These are phyloP conservation scores for Serrognathus titanus DNA, from an alignment of 2,888 invertebrate species.

Conservation along the genomic window DNA sequence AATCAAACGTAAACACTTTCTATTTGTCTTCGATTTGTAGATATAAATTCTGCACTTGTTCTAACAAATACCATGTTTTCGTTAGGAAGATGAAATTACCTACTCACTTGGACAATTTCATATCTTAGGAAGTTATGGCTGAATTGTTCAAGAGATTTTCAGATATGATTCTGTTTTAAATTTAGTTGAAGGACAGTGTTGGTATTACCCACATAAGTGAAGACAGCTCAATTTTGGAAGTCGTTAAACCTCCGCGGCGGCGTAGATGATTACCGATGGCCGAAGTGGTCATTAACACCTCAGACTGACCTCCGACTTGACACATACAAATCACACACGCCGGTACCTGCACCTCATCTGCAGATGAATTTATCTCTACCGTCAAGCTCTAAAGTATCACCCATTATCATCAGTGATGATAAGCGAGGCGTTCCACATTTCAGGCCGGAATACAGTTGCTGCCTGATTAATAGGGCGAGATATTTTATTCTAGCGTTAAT, in stretches of 20 bases:
- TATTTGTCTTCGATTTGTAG: no score
- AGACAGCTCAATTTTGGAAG: conserved; percentile 18
- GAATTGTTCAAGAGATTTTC: no score
- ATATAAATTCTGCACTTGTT: no score
- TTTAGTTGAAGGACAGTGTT: no score
- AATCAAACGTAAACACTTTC: no score
- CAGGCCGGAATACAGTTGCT: conserved; percentile 32
- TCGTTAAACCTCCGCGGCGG: conserved; percentile 9
- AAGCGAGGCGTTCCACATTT: conserved; percentile 31
- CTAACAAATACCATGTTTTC: no score
- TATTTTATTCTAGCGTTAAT: conserved; percentile 28
- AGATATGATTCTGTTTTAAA: no score
- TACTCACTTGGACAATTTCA: no score
- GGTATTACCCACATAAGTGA: no score
- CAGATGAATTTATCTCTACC: conserved; percentile 42
- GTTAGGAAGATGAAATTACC: no score
- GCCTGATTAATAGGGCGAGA: conserved; percentile 24
- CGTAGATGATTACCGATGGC: conserved; percentile 20
- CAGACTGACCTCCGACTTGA: conserved; percentile 35
- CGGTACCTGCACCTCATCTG: conserved; percentile 32
- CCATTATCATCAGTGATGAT: conserved; percentile 30
- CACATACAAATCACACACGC: conserved; percentile 31
- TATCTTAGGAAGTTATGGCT: no score
- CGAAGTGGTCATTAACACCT: conserved; percentile 38
- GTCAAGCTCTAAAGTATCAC: conserved; percentile 32